Evolutionary conservation across 2,797 vertebrate genomes (phyloP), one percentile per base, ranked within the genome.

Genomic region (Lagodon rhomboides): DNA sequence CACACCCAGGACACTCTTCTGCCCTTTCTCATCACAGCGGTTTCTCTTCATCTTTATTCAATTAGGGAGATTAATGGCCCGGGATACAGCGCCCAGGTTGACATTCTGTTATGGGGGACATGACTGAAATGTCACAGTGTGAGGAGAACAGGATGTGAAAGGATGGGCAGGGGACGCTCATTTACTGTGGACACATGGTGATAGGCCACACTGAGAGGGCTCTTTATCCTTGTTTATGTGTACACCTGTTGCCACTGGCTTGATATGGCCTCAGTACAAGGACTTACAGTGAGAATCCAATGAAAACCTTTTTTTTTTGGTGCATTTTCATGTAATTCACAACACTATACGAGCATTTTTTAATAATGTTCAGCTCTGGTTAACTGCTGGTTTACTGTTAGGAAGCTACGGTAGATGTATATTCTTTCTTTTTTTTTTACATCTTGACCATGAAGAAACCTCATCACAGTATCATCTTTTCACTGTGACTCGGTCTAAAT

Each of bases 31-130:
- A 92, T 90, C 89, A 66, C 87, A 69, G 78, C 62, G 55, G 63
- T 62, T 79, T 84, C 87, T 84, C 85, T 90, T 93, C 91, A 93
- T 93, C 82, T 93, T 92, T 89, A 92, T 93, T 94, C 91, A 92
- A 86, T 92, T 92, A 91, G 70, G 72, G 69, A 86, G 87, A 91
- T 91, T 85, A 93, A 93, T 92, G 85, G 80, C 73, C 74, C 77
- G 1, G 75, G 79, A 74, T 66, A 85, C 82, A 79, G 65, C 69
- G 38, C 63, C 79, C 78, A 85, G 82, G 89, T 79, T 90, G 92
- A 91, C 82, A 78, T 85, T 82, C 69, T 80, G 73, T 65, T 78
- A 56, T 69, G 61, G 84, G 77, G 68, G 87, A 84, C 79, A 75
- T 85, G 89, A 86, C 84, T 83, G 82, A 91, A 91, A 90, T 90